phyloP scores from a whole-genome alignment of 1,140 invertebrate species.

The Pogonomyrmex barbatus region DNA sequence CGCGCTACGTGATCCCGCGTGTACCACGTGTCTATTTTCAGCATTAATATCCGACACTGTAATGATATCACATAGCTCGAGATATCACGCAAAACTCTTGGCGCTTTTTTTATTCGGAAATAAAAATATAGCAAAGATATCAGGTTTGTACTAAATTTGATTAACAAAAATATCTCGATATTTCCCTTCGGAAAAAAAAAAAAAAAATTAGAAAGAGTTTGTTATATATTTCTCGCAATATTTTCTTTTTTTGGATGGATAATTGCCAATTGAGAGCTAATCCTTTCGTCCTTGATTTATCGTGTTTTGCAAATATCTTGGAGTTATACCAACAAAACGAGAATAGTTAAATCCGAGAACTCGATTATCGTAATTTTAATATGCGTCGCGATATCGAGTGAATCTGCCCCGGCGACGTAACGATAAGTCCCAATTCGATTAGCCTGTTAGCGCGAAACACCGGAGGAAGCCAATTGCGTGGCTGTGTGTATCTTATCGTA shows the following conservation, averaged over 20 bases:
- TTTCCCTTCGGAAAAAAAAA: neutral
- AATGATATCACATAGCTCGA: neutral
- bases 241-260: neutral
- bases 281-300: neutral
- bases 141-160: conserved; percentile 9
- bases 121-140: neutral
- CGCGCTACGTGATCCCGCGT: conserved; percentile 34
- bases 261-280: neutral
- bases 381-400: neutral
- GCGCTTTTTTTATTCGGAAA: neutral
- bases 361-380: neutral
- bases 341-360: neutral
- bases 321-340: neutral
- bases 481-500: conserved; percentile 74
- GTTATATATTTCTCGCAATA: neutral
- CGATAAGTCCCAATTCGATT: conserved; percentile 79
- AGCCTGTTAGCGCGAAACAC: conserved; percentile 64
- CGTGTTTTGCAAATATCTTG: neutral
- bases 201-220: neutral
- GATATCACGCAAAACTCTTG: neutral
- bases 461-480: conserved; percentile 56
- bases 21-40: neutral
- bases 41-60: conserved; percentile 7
- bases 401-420: conserved; percentile 42
- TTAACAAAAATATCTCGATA: neutral